Conservation (phyloP, 2,113 vertebrate genomes). For the Lepus americanus region DNA sequence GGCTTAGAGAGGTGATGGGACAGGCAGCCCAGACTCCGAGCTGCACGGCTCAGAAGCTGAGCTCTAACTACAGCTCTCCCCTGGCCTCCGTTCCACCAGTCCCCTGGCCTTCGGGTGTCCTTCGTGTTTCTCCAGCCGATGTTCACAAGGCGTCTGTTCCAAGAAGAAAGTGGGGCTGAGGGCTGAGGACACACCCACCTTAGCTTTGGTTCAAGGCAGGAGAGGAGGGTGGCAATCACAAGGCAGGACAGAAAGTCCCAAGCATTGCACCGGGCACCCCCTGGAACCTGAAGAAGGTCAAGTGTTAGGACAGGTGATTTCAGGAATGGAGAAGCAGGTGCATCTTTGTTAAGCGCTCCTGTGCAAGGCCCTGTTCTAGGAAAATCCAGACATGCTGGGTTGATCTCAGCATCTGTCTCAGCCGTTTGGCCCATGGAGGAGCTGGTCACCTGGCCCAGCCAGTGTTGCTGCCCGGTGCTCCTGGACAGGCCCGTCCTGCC, state of each 20-base stretch:
- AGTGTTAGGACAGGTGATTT: neutral
- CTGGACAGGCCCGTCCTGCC: neutral
- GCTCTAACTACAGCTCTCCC: neutral
- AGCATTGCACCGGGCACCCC: neutral
- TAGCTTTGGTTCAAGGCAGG: neutral
- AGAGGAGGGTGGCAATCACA: neutral
- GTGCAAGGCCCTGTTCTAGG: neutral
- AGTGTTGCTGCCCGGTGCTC: neutral
- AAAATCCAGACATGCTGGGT: neutral
- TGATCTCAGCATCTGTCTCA: neutral
- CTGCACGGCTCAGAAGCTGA: neutral
- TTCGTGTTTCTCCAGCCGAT: neutral
- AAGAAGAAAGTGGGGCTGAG: neutral
- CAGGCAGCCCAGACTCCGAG: neutral
- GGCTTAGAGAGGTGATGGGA: neutral
- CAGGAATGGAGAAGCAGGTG: neutral
- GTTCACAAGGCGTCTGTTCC: neutral
- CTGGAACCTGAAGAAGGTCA: neutral
- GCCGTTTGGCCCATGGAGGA: neutral
- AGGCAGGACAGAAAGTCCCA: neutral
- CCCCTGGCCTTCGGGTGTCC: neutral
- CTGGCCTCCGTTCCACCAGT: neutral
- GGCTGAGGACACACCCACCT: neutral
- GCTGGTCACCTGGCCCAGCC: neutral
- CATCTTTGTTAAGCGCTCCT: neutral